A percentile compares a stretch with the other conserved stretches of the same genome.
Conservation (phyloP, 1,140 invertebrate species). For the Phortica variegata region DNA sequence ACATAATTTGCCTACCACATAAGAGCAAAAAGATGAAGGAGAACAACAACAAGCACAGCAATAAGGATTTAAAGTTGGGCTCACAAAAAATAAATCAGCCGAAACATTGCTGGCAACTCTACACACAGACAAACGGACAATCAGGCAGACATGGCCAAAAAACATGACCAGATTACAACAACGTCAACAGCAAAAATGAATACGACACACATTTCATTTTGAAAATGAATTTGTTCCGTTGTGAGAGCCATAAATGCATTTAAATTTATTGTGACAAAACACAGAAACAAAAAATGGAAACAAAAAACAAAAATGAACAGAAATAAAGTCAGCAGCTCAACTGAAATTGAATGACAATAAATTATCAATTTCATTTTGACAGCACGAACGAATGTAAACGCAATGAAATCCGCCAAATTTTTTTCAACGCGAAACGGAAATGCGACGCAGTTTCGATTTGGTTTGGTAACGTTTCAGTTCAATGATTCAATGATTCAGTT, state of each 20-base stretch:
- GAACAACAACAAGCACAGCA: too few relatives aligned
- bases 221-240: constrained; percentile 53
- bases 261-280: constrained; percentile 49
- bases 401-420: constrained; percentile 35
- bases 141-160: neutral
- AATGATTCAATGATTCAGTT: constrained; percentile 35
- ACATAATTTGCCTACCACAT: constrained; percentile 25
- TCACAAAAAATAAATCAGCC: constrained; percentile 3
- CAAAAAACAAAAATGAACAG: neutral
- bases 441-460: constrained; percentile 31
- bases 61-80: constrained; percentile 7
- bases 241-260: constrained; percentile 53
- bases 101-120: too few relatives aligned
- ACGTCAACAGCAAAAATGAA: constrained; percentile 10
- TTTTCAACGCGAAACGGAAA: constrained; percentile 35
- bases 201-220: constrained; percentile 47
- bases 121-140: too few relatives aligned
- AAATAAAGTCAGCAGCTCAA: too few relatives aligned
- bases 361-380: constrained; percentile 56
- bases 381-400: constrained; percentile 43
- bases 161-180: constrained; percentile 5
- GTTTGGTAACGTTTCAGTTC: constrained; percentile 50
- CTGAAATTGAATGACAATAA: constrained; percentile 50
- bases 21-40: too few relatives aligned
- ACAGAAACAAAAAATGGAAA: constrained; percentile 22